Conservation (phyloP, 2,113 vertebrate genomes). For the Protomyctophum bolini region DNA sequence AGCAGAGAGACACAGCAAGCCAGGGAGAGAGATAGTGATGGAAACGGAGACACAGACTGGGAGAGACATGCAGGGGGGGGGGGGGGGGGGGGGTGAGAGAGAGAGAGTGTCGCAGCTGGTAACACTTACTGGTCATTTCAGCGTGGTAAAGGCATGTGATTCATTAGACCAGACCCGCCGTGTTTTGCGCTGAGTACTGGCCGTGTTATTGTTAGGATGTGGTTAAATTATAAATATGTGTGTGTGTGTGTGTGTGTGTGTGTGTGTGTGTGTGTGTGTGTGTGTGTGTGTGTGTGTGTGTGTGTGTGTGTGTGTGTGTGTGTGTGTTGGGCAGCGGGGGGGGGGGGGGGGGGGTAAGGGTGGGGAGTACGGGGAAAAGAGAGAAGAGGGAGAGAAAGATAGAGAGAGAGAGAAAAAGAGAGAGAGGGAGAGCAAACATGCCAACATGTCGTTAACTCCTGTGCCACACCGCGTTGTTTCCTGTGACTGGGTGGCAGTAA, state of each 20-base stretch:
- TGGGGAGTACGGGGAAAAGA: slow-evolving; percentile 18
- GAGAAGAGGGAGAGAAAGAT: too few relatives aligned
- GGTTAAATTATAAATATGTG: slow-evolving; percentile 99
- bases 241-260: slow-evolving; percentile 71
- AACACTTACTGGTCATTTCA: slow-evolving; percentile 95
- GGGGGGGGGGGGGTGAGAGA: slow-evolving; percentile 77
- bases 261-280: too few relatives aligned
- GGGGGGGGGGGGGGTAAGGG: slow-evolving; percentile 67
- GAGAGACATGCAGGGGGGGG: slow-evolving; percentile 81
- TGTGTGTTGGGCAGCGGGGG: slow-evolving; percentile 10
- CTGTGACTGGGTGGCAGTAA: slow-evolving; percentile 84
- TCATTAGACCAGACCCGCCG: slow-evolving; percentile 94
- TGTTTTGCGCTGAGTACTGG: slow-evolving; percentile 96
- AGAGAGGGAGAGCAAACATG: slow-evolving; percentile 80
- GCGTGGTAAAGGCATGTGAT: slow-evolving; percentile 94
- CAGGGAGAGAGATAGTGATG: slow-evolving; percentile 1
- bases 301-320: too few relatives aligned
- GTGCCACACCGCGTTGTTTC: slow-evolving; percentile 86
- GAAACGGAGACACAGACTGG: slow-evolving; percentile 65
- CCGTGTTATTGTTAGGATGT: slow-evolving; percentile 99
- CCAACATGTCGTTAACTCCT: slow-evolving; percentile 88
- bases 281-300: too few relatives aligned
- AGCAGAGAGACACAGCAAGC: slow-evolving; percentile 51
- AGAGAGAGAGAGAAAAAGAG: too few relatives aligned
- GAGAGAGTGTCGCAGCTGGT: slow-evolving; percentile 95